phyloP scores from a whole-genome alignment of 64 coral and sea anemone genomes.

The Catalaphyllia jardinei region DNA sequence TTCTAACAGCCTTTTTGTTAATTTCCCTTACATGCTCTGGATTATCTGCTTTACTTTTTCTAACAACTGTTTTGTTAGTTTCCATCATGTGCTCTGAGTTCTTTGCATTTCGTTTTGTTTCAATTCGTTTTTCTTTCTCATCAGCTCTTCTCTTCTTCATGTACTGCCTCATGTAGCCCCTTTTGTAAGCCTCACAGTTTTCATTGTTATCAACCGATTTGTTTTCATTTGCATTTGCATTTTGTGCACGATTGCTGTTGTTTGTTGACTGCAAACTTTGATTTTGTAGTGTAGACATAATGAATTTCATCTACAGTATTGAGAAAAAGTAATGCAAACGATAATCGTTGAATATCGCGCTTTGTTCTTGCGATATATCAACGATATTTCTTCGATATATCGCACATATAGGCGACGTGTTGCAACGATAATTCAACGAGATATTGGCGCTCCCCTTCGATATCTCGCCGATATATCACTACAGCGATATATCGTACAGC shows the following conservation, averaged over 20 bases:
- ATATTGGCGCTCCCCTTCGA: too few species aligned
- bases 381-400: too few species aligned
- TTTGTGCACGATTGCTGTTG: neutral
- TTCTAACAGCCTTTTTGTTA: neutral
- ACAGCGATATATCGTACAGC: too few species aligned
- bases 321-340: too few species aligned
- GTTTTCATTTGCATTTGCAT: conserved; percentile 20
- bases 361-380: too few species aligned
- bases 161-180: conserved; percentile 16
- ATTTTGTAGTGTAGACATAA: neutral
- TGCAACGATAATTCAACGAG: too few species aligned
- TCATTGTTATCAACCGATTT: conserved; percentile 9
- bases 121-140: conserved; percentile 1
- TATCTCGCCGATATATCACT: too few species aligned
- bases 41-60: neutral
- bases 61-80: neutral
- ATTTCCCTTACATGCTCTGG: neutral
- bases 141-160: conserved; percentile 6
- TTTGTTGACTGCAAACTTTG: neutral
- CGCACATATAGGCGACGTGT: too few species aligned
- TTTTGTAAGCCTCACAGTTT: neutral
- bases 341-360: too few species aligned
- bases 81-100: neutral
- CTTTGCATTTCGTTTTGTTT: neutral
- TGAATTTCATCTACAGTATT: neutral